Evolutionary conservation across 2,888 invertebrate species (phyloP), one percentile per base, ranked within the genome.

Genomic region (Galerucella nymphaeae): DNA sequence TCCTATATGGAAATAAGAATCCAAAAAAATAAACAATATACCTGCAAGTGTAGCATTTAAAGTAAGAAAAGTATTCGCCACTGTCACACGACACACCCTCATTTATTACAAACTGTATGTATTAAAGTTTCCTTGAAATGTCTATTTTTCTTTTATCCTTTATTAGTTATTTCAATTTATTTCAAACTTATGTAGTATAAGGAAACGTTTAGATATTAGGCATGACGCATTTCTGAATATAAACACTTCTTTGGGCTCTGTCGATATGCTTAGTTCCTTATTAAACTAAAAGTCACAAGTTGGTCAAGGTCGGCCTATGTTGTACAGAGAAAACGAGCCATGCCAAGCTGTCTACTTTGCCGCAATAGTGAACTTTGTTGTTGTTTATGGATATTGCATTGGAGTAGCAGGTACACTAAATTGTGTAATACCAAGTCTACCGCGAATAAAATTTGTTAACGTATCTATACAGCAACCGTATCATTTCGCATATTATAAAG

Each of bases 281-380:
- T 18, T 59, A 62, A 62, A 62, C 18, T 41, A 38, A 59, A 62
- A 62, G 61, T 62, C 18, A 18, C n/a, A 62, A 62, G 42, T 62
- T 41, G 61, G 61, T 62, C 61, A 62, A 62, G 61, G 61, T 62
- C 61, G 42, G 1, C 42, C 18, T 18, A 62, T 42, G 61, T 41
- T 41, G 30, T 62, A 62, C 30, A 13, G 42, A 2, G 41, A 61
- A 41, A 61, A 38, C 61, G 16, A 62, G 61, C 18, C 61, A 62
- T 62, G 61, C 61, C 61, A 62, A 62, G 61, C 61, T 62, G 61
- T 62, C 61, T 62, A 58, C 58, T 58, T 58, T 58, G 30, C 58
- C 58, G 58, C 30, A 38, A 38, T 59, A 30, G 53, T 53, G 53
- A 53, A 18, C 53, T 16, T 59, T 59, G 59, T 59, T 59, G 59